Base-by-base conservation (phyloP, 2,888 invertebrate species). In the Eurytoma californica region DNA sequence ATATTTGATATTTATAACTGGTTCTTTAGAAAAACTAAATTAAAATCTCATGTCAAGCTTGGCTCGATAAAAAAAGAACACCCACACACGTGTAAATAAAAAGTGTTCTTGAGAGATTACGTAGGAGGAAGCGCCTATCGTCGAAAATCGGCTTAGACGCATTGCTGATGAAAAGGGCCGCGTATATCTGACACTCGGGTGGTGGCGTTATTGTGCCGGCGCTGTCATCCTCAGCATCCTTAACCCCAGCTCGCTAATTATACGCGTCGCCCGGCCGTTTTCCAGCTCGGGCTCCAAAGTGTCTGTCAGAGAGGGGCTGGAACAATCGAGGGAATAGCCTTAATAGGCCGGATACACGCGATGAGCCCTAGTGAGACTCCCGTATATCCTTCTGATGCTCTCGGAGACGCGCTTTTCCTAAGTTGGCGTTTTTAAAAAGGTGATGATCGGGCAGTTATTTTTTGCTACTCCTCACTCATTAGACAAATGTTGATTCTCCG, bases 211-310 rank as follows among this genome's bases (percentile, higher is more conserved):
- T 30, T 47, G 9, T 18, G 39, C 73, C 49, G 58, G 72, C 7
- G 39, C 88, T 89, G 90, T 89, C 90, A 90, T 87, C 86, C 86
- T 88, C 89, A 90, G 90, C 85, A 85, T 82, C 75, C 66, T 79
- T 70, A 60, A 69, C 63, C 65, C 72, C 85, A 87, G 84, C 86
- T 89, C 89, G 90, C 89, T 90, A 90, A 90, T 90, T 89, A 89
- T 87, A 83, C 82, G 39, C 39, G 84, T 84, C 83, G 76, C 83
- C 81, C 78, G 65, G 63, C 70, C 18, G 66, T 67, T 61, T 76
- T 73, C 79, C 79, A 39, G 65, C 78, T 73, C 76, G 67, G 51
- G 53, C 20, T 24, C 30, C 47, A 80, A 81, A 80, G 82, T 74
- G 61, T 61, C 39, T 39, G 39, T 65, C 55, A n/a, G 39, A 55